A percentile compares a stretch with the other conserved stretches of the same genome.
These are phyloP conservation scores for Rhynchomys soricoides DNA, from an alignment of 2,113 vertebrate genomes.

Conservation along the genomic window DNA sequence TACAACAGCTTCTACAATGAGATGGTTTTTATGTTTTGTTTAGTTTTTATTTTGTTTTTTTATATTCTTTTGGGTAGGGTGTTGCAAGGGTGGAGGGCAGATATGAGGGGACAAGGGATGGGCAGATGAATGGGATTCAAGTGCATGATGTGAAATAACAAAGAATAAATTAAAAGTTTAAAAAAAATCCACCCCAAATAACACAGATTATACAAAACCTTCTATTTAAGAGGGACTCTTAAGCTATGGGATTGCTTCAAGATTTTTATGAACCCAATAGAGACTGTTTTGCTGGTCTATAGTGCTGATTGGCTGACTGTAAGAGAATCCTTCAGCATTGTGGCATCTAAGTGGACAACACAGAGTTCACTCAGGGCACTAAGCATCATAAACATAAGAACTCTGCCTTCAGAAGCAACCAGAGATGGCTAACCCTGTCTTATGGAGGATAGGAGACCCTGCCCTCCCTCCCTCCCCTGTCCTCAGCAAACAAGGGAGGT, in stretches of 20 bases:
- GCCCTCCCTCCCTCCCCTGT: no score
- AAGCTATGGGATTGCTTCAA: not conserved
- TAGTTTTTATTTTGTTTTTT: no score
- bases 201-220: not conserved
- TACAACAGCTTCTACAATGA: no score
- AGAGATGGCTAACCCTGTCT: not conserved
- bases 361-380: not conserved
- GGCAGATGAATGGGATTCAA: no score
- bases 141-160: no score
- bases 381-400: rapidly evolving
- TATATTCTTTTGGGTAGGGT: no score
- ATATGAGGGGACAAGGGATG: no score
- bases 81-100: no score
- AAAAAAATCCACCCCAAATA: not conserved
- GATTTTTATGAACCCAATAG: not conserved
- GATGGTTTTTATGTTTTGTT: no score
- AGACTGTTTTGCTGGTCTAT: not conserved
- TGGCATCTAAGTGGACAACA: not conserved
- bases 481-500: constrained; percentile 25
- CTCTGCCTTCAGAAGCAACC: not conserved
- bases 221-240: not conserved
- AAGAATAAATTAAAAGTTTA: no score
- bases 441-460: not conserved
- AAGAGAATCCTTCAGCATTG: not conserved
- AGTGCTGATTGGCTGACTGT: not conserved